A percentile compares a stretch with the other conserved stretches of the same genome.
Conservation (phyloP, 1,140 invertebrate species). For the Paralvinella palmiformis region DNA sequence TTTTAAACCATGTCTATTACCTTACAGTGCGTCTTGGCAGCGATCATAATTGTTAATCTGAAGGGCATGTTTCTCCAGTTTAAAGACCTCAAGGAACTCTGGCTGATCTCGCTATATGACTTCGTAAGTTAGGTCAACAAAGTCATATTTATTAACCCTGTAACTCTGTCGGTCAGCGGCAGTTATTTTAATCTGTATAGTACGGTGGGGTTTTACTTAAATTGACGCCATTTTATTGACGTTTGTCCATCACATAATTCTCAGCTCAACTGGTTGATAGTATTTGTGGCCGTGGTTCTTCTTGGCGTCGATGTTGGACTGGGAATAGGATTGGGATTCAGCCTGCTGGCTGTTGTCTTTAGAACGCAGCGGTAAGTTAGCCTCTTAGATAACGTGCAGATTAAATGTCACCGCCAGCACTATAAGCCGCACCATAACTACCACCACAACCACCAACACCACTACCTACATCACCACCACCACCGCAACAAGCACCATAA, state of each 20-base stretch:
- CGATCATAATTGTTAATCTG: conserved; percentile 84
- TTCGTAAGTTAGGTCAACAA: conserved; percentile 53
- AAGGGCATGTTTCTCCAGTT: conserved; percentile 84
- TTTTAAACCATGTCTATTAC: too few species aligned
- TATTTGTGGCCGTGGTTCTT: conserved; percentile 71
- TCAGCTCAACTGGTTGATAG: conserved; percentile 67
- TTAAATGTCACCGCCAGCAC: too few species aligned
- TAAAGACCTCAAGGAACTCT: conserved; percentile 65
- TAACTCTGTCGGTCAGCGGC: not conserved
- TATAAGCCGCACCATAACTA: too few species aligned
- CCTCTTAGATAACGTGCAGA: too few species aligned
- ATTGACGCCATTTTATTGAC: not conserved
- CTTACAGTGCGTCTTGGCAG: conserved; percentile 70
- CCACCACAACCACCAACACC: not conserved
- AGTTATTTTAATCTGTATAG: not conserved
- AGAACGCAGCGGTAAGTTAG: conserved; percentile 44
- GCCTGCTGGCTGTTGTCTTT: conserved; percentile 63
- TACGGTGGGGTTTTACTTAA: not conserved
- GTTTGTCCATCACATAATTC: not conserved
- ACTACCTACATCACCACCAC: not conserved
- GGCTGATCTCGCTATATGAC: conserved; percentile 72
- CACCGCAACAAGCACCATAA: not conserved
- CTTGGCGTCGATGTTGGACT: conserved; percentile 82
- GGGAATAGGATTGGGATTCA: conserved; percentile 63
- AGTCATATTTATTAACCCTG: not conserved